Evolutionary conservation across 2,888 invertebrate species (phyloP).

Genomic region (Orthonychiurus folsomi): DNA sequence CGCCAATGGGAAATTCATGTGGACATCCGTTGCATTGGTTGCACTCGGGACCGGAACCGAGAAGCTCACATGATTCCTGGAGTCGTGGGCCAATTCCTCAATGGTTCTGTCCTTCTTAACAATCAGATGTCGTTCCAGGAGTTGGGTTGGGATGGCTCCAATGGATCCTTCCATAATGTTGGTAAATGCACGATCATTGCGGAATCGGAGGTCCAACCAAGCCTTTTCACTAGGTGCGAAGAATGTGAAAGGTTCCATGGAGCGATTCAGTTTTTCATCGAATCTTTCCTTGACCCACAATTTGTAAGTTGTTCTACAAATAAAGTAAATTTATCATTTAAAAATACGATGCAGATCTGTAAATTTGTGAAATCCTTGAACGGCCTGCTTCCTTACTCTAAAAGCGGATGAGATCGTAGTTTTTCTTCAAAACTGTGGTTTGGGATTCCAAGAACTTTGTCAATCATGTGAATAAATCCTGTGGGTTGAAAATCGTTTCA

Average conservation of each 20-base stretch:
- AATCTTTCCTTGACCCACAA: conserved; percentile 67
- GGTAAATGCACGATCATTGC: not conserved
- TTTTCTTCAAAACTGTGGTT: conserved; percentile 77
- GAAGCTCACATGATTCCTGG: not conserved
- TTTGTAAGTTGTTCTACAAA: conserved; percentile 63
- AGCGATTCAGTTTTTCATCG: conserved; percentile 66
- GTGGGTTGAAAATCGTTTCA: too few relatives aligned
- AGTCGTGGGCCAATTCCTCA: not conserved
- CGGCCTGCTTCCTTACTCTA: conserved; percentile 71
- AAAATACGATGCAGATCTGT: not conserved
- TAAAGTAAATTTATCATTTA: conserved; percentile 12
- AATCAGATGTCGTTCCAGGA: conserved; percentile 5
- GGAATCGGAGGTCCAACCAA: conserved; percentile 56
- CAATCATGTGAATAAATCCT: conserved; percentile 84
- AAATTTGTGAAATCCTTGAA: conserved; percentile 39
- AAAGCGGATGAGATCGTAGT: conserved; percentile 75
- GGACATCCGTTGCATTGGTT: not conserved
- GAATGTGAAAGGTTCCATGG: conserved; percentile 72
- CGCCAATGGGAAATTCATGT: not conserved
- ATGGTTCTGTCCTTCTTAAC: not conserved
- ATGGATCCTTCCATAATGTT: not conserved
- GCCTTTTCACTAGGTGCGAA: conserved; percentile 86
- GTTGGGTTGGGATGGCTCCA: not conserved
- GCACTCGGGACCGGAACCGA: not conserved
- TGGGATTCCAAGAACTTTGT: conserved; percentile 80